A percentile compares a stretch with the other conserved stretches of the same genome.
Evolutionary conservation across 2,797 vertebrate species (phyloP).

Genomic region (Nyctibius grandis): DNA sequence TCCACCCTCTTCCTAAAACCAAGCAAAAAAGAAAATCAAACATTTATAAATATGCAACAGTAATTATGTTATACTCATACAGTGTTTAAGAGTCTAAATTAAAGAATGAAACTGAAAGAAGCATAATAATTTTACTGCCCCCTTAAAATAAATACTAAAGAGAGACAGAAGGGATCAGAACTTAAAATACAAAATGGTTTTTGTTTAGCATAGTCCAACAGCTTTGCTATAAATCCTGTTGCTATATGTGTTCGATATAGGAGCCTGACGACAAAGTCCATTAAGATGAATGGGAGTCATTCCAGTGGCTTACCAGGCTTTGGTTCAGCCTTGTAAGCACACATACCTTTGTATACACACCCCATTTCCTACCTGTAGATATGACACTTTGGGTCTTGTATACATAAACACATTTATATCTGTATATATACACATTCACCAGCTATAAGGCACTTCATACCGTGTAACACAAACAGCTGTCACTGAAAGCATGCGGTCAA

Average conservation of each 20-base stretch:
- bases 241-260: background rate
- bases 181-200: background rate
- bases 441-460: background rate
- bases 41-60: background rate
- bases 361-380: background rate
- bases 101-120: background rate
- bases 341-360: accelerated
- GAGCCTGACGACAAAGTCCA: background rate
- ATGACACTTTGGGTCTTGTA: background rate
- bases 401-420: background rate
- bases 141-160: background rate
- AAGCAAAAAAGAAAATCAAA: background rate
- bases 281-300: background rate
- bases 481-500: background rate
- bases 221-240: background rate
- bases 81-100: background rate
- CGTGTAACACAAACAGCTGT: background rate
- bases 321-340: background rate
- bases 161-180: background rate
- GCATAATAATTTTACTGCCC: background rate
- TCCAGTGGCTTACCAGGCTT: background rate
- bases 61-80: background rate
- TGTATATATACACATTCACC: background rate
- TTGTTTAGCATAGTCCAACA: background rate
- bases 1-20: background rate